Conservation (phyloP, 2,888 invertebrate species). For the Hololepta plana region DNA sequence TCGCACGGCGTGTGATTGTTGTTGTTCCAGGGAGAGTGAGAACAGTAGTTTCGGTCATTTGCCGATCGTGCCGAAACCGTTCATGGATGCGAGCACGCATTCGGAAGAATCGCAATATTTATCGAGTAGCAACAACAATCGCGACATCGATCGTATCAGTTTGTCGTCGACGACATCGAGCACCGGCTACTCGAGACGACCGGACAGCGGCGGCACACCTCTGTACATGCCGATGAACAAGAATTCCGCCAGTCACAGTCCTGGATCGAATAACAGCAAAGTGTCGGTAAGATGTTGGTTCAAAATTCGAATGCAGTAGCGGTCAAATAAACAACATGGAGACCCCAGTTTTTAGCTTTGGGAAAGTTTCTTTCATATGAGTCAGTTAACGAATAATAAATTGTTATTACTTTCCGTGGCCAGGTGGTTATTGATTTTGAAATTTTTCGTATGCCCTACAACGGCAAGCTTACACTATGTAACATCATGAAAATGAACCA, state of each 20-base stretch:
- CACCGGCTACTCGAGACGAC: conserved; percentile 32
- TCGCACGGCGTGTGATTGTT: conserved; percentile 21
- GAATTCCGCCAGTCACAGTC: conserved; percentile 34
- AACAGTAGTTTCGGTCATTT: conserved; percentile 37
- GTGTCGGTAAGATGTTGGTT: conserved; percentile 47
- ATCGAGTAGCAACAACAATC: conserved; percentile 28
- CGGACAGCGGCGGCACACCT: conserved; percentile 27
- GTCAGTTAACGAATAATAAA: too few species aligned
- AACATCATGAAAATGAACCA: too few species aligned
- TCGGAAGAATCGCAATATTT: conserved; percentile 34
- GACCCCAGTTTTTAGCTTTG: too few species aligned
- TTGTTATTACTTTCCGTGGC: too few species aligned
- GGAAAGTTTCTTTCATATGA: not conserved
- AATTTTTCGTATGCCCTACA: too few species aligned
- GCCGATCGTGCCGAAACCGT: conserved; percentile 34
- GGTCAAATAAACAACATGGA: too few species aligned
- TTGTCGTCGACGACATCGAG: conserved; percentile 41
- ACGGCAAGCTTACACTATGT: too few species aligned
- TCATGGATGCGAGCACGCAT: conserved; percentile 34
- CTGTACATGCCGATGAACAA: conserved; percentile 42
- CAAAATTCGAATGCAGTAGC: too few species aligned
- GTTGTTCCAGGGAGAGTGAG: conserved; percentile 36
- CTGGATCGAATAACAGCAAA: conserved; percentile 39
- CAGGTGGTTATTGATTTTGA: too few species aligned
- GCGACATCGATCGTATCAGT: conserved; percentile 41